Percentiles rank a stretch among this genome's conserved stretches.
phyloP scores from a whole-genome alignment of 2,888 invertebrate species.

The Rugalucina vietnamica region DNA sequence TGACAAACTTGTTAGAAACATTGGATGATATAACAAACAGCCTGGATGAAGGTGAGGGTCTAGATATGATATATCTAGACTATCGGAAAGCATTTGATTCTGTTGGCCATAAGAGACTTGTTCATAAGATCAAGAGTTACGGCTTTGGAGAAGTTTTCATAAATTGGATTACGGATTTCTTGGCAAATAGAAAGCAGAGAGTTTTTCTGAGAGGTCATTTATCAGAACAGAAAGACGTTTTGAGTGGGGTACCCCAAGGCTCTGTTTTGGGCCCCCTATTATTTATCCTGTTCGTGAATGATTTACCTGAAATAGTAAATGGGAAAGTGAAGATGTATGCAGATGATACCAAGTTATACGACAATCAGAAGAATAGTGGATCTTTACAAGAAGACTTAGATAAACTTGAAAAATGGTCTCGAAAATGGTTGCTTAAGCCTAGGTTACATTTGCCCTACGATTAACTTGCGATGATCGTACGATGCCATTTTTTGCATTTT shows the following conservation, averaged over 20 bases:
- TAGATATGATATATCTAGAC: background rate
- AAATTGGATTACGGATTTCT: background rate
- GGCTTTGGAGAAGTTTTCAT: background rate
- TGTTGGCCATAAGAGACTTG: background rate
- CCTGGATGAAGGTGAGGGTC: background rate
- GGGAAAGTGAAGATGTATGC: background rate
- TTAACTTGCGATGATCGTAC: no score
- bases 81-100: background rate
- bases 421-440: background rate
- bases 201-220: background rate
- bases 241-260: background rate
- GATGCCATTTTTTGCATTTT: no score
- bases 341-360: background rate
- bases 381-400: background rate
- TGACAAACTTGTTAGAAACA: background rate
- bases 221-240: background rate
- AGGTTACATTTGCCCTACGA: no score
- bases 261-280: background rate
- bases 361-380: background rate
- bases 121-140: background rate
- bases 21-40: background rate
- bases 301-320: background rate
- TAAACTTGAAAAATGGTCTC: background rate
- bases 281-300: background rate
- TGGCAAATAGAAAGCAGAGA: background rate